These are phyloP conservation scores for Eulemur albifrons DNA, from an alignment of 2,797 vertebrate species.

Conservation along the genomic window DNA sequence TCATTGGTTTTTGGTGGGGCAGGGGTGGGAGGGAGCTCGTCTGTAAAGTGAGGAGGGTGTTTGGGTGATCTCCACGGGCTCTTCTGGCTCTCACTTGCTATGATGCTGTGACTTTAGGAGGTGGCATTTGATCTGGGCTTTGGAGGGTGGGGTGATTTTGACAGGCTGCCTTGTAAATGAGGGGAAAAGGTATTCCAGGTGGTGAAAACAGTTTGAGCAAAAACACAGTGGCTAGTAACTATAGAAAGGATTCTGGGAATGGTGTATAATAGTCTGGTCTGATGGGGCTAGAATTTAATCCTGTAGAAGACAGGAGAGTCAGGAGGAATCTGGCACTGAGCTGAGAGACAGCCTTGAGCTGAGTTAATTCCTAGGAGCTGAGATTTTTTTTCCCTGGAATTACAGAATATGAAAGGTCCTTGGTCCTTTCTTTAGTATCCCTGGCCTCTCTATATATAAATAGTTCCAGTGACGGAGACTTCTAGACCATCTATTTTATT, in stretches of 20 bases:
- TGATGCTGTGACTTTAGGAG: conserved; percentile 70
- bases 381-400: background rate
- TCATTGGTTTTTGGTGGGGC: background rate
- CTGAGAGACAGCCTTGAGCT: background rate
- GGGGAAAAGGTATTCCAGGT: conserved; percentile 71
- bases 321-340: background rate
- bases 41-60: conserved; percentile 67
- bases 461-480: background rate
- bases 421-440: background rate
- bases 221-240: conserved; percentile 42
- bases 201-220: conserved; percentile 42
- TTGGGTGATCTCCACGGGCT: conserved; percentile 26
- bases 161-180: conserved; percentile 62
- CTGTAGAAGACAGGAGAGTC: background rate
- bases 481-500: background rate
- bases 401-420: background rate
- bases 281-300: conserved; percentile 25
- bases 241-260: conserved; percentile 40
- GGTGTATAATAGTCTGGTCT: background rate
- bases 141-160: conserved; percentile 61
- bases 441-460: background rate
- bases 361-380: background rate
- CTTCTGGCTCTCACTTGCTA: conserved; percentile 53
- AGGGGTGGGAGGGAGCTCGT: background rate
- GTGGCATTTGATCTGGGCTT: conserved; percentile 68